A percentile compares a stretch with the other conserved stretches of the same genome.
These are phyloP conservation scores for Heteractis magnifica DNA, from an alignment of 92 coral and sea anemone species.

Conservation along the genomic window DNA sequence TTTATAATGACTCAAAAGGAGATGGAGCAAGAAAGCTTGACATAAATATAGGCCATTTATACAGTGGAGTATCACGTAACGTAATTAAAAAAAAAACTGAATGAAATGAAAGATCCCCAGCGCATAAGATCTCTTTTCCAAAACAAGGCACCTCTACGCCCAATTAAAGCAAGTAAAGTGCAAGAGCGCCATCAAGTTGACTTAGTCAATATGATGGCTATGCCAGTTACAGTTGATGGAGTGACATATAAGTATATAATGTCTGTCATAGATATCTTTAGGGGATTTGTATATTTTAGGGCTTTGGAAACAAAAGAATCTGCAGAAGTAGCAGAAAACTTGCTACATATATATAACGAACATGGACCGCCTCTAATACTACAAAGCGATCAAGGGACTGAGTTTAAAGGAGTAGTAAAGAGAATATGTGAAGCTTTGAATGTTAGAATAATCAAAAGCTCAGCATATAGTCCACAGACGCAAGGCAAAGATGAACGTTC, in stretches of 20 bases:
- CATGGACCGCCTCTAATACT: constrained; percentile 40
- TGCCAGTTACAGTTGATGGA: constrained; percentile 40
- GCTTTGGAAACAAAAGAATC: constrained; percentile 28
- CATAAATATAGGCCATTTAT: constrained; percentile 15
- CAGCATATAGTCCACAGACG: constrained; percentile 32
- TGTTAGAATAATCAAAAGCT: constrained; percentile 35
- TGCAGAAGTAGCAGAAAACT: constrained; percentile 31
- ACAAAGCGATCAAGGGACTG: constrained; percentile 20
- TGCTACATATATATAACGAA: constrained; percentile 38
- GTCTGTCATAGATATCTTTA: constrained; percentile 50
- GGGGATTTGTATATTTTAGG: constrained; percentile 39
- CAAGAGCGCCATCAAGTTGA: constrained; percentile 42
- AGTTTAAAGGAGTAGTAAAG: constrained; percentile 34
- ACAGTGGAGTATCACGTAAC: constrained; percentile 26
- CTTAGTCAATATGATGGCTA: constrained; percentile 33
- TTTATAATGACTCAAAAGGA: constrained; percentile 11
- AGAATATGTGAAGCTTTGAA: constrained; percentile 20
- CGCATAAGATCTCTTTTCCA: constrained; percentile 34
- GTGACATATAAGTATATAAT: constrained; percentile 34
- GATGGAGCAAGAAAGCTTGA: constrained; percentile 34
- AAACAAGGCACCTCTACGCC: constrained; percentile 44
- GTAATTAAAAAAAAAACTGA: constrained; percentile 1
- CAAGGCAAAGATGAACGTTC: constrained; percentile 42
- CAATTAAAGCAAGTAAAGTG: constrained; percentile 20
- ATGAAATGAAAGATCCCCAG: constrained; percentile 31